phyloP scores from a whole-genome alignment of 1,140 invertebrate species.

The Carcinoscorpius rotundicauda region DNA sequence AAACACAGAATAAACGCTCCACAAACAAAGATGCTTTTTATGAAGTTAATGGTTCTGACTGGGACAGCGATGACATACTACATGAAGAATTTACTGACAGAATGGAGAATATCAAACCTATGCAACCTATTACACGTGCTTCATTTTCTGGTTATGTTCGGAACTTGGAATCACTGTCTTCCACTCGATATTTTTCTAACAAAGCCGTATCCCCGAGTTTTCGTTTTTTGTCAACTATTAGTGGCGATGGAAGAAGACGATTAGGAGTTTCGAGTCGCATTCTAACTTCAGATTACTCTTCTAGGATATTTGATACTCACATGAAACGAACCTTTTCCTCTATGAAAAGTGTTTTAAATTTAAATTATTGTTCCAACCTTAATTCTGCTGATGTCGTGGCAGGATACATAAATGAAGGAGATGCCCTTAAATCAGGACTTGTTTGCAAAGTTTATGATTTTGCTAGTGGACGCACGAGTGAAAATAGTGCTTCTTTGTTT shows the following conservation, averaged over 20 bases:
- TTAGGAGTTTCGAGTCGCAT: too few relatives aligned
- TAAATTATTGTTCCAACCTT: slow-evolving; percentile 32
- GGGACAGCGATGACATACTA: slow-evolving; percentile 15
- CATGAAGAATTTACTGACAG: slow-evolving; percentile 59
- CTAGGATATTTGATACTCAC: slow-evolving; percentile 13
- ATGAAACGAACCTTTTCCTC: slow-evolving; percentile 12
- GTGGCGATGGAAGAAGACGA: too few relatives aligned
- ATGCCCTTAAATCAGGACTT: slow-evolving; percentile 41
- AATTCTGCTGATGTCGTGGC: slow-evolving; percentile 26
- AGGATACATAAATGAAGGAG: slow-evolving; percentile 64
- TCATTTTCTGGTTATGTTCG: slow-evolving; percentile 49
- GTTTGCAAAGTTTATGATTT: slow-evolving; percentile 37
- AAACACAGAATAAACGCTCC: too few relatives aligned
- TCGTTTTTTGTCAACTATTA: too few relatives aligned
- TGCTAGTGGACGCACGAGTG: slow-evolving; percentile 70
- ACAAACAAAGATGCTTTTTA: too few relatives aligned
- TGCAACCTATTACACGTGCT: slow-evolving; percentile 65
- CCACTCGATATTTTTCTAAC: neutral
- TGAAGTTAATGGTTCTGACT: too few relatives aligned
- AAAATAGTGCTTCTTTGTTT: slow-evolving; percentile 43
- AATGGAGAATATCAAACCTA: slow-evolving; percentile 73
- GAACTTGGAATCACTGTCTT: slow-evolving; percentile 25
- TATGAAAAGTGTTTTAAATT: slow-evolving; percentile 22
- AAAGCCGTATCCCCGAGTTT: too few relatives aligned
- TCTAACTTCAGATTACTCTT: too few relatives aligned